Percentiles rank a stretch among this genome's conserved stretches.
Conservation (phyloP, 2,797 vertebrate genomes). For the Propithecus deckenii region DNA sequence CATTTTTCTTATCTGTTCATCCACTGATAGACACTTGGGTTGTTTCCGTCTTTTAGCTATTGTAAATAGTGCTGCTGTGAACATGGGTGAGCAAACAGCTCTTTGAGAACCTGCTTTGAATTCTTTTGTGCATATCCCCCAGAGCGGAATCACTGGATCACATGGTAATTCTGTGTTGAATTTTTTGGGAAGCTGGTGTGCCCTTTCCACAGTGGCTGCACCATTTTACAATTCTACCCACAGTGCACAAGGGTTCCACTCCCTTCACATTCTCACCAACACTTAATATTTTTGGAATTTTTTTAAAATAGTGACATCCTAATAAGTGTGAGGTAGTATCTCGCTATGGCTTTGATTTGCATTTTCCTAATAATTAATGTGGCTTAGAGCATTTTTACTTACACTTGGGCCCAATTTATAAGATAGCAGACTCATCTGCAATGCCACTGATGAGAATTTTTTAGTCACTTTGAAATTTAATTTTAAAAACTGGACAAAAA, state of each 20-base stretch:
- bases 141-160: neutral
- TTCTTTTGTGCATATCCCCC: neutral
- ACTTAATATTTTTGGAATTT: neutral
- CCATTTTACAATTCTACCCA: neutral
- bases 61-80: neutral
- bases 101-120: neutral
- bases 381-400: neutral
- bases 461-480: neutral
- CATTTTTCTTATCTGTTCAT: neutral
- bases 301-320: neutral
- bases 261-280: neutral
- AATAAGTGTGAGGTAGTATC: neutral
- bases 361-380: neutral
- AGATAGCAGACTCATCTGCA: neutral
- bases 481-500: neutral
- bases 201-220: neutral
- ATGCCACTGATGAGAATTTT: neutral
- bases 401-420: neutral
- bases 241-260: neutral
- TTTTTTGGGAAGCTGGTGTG: neutral
- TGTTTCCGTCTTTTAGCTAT: neutral
- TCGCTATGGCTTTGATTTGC: neutral
- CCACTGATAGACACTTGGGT: neutral
- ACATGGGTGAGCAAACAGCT: neutral
- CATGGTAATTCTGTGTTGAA: neutral